These are phyloP conservation scores for Nautilus pompilius DNA, from an alignment of 1,140 invertebrate genomes.

Conservation along the genomic window DNA sequence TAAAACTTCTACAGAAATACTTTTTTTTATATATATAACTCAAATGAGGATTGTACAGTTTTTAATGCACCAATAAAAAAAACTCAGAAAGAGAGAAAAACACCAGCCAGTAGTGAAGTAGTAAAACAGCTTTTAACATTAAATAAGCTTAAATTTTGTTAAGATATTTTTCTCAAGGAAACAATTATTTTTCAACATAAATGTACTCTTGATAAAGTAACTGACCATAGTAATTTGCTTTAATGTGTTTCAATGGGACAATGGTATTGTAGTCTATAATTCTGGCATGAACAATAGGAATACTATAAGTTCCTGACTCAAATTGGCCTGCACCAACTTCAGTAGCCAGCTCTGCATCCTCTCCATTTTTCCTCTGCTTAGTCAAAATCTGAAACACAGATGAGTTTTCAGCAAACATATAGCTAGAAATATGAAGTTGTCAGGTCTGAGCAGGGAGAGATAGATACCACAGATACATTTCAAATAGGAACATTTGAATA, in stretches of 20 bases:
- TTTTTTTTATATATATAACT: too few species aligned
- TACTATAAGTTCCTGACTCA: constrained; percentile 20
- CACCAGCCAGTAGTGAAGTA: neutral
- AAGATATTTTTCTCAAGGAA: neutral
- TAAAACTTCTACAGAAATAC: too few species aligned
- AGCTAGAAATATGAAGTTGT: neutral
- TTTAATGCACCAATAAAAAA: neutral
- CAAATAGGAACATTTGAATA: neutral
- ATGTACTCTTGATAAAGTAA: too few species aligned
- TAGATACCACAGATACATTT: neutral
- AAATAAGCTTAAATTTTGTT: too few species aligned
- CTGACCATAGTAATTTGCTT: constrained; percentile 75
- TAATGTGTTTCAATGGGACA: constrained; percentile 70
- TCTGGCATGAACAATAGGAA: constrained; percentile 63
- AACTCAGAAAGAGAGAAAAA: neutral
- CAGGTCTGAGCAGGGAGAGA: neutral
- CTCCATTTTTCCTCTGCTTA: constrained; percentile 11
- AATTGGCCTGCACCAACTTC: constrained; percentile 11
- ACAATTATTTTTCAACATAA: neutral
- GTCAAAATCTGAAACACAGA: constrained; percentile 7
- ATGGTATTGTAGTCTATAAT: constrained; percentile 70
- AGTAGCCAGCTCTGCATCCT: constrained; percentile 16
- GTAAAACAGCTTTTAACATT: neutral
- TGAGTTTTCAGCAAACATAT: constrained; percentile 26
- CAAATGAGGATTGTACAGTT: neutral